phyloP scores from a whole-genome alignment of 1,140 invertebrate genomes.

The Diorhabda elongata region DNA sequence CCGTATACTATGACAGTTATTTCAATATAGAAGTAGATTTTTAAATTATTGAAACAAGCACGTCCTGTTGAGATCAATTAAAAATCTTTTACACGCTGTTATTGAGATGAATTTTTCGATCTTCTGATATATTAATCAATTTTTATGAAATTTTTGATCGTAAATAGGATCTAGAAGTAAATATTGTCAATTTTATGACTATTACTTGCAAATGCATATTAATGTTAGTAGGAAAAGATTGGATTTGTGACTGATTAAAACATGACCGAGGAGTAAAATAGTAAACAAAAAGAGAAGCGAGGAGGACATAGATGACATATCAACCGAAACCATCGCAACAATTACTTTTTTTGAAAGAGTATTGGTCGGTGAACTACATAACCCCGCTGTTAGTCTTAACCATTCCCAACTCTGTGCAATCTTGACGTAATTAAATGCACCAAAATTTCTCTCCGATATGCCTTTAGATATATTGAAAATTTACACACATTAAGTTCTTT shows the following conservation, averaged over 20 bases:
- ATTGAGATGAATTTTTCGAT: too few species aligned
- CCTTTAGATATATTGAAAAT: slow-evolving; percentile 18
- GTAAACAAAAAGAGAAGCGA: slow-evolving; percentile 3
- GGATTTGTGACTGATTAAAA: slow-evolving; percentile 1
- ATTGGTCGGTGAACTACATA: slow-evolving; percentile 28
- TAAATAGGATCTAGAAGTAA: too few species aligned
- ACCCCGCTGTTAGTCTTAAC: slow-evolving; percentile 28
- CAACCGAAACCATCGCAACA: slow-evolving; percentile 35
- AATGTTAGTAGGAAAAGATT: neutral
- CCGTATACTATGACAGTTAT: too few species aligned
- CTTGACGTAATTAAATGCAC: neutral
- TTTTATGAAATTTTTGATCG: too few species aligned
- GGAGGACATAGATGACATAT: slow-evolving; percentile 40
- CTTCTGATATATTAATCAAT: too few species aligned
- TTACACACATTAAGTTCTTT: slow-evolving; percentile 17
- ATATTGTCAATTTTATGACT: too few species aligned
- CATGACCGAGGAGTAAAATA: neutral
- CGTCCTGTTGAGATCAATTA: too few species aligned
- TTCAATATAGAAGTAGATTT: too few species aligned
- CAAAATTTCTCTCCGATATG: slow-evolving; percentile 10
- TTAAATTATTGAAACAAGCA: too few species aligned
- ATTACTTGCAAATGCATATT: too few species aligned
- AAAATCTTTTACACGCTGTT: too few species aligned
- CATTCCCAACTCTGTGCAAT: slow-evolving; percentile 11
- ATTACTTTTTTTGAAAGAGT: slow-evolving; percentile 29